Evolutionary conservation across 2,888 invertebrate genomes (phyloP), one percentile per base, ranked within the genome.

Genomic region (Diplolepis rosae): DNA sequence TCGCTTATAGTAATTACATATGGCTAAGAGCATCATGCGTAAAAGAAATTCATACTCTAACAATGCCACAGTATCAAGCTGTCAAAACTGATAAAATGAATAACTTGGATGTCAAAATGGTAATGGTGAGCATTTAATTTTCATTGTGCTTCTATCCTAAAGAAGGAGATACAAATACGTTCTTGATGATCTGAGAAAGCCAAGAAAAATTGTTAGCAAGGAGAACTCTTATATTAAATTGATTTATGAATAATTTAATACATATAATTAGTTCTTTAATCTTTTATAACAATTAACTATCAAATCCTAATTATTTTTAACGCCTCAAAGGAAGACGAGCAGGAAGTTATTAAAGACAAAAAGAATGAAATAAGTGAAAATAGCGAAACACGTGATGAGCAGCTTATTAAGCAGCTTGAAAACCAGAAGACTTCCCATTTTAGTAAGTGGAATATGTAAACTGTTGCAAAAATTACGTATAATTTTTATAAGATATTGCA

Each of bases 11-110:
- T 39, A 61, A 61, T 61, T 61, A 24, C 7, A 6, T 6, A 24
- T 24, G 61, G 13, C 7, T 22, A 24, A 61, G 39, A 13, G 22
- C 39, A 7, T 27, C 24, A 27, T 39, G 39, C 27, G n/a, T 39
- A 13, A 61, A 39, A 7, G 24, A 61, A 22, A 24, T 61, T n/a
- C 61, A 61, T 61, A 61, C 39, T 4, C 61, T 24, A 3, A 39
- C 27, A 27, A 61, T 24, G 24, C 27, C 61, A 3, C 24, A 22
- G 7, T 39, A n/a, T 42, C 22, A 42, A n/a, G 39, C n/a, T 27
- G 27, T 4, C 7, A 27, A 61, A 42, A 39, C n/a, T n/a, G 18
- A 22, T 54, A 9, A 30, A 11, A 22, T 39, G 7, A 24, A 22
- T 18, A 56, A 13, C 13, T 1, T 4, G 2, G 27, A 27, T 4